Evolutionary conservation across 35 echinoderm and acorn worm species (phyloP).

Genomic region (Anneissia japonica): DNA sequence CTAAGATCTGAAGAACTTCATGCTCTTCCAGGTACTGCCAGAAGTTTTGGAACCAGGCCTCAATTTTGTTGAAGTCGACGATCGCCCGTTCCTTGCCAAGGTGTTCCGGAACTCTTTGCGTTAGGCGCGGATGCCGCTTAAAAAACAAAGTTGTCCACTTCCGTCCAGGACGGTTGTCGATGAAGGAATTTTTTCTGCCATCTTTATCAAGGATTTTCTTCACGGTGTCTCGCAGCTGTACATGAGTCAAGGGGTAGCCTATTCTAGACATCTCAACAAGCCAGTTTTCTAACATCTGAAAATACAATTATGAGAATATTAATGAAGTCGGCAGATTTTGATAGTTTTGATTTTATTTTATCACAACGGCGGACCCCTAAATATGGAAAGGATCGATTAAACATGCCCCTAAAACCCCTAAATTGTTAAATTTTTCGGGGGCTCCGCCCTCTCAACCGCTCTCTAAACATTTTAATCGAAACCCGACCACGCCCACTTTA

Average conservation of each 20-base stretch:
- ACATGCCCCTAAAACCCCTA: no score
- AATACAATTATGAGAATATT: no score
- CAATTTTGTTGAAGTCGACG: constrained; percentile 23
- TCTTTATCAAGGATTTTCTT: constrained; percentile 49
- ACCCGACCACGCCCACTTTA: no score
- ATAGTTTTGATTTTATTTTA: no score
- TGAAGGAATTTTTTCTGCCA: constrained; percentile 23
- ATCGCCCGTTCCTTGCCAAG: constrained; percentile 37
- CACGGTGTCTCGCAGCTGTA: constrained; percentile 31
- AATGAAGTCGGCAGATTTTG: no score
- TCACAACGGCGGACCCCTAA: no score
- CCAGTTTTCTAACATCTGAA: constrained; percentile 17
- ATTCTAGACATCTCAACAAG: constrained; percentile 40
- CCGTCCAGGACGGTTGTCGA: constrained; percentile 28
- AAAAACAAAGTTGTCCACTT: constrained; percentile 40
- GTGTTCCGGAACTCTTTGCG: constrained; percentile 23
- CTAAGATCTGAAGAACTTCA: constrained; percentile 7
- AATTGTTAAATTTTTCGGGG: no score
- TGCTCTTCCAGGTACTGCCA: constrained; percentile 19
- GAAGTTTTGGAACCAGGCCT: constrained; percentile 13
- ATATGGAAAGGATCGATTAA: no score
- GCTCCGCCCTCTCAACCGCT: no score
- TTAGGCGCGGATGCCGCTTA: constrained; percentile 36
- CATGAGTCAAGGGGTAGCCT: constrained; percentile 18
- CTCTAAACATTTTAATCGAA: no score